Evolutionary conservation across 1,140 invertebrate genomes (phyloP).

Genomic region (Myzus persicae): DNA sequence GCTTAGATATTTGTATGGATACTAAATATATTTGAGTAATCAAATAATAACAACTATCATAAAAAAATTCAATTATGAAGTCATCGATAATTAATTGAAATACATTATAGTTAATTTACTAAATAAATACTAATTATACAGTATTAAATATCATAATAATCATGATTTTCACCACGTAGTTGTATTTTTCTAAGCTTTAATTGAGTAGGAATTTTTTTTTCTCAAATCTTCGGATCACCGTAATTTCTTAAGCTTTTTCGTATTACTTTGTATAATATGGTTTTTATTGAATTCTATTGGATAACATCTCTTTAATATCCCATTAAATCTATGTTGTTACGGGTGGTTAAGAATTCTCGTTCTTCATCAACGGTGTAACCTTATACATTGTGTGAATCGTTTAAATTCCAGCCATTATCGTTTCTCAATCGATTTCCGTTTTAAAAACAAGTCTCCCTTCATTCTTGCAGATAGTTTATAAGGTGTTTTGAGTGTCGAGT

Average conservation of each 20-base stretch:
- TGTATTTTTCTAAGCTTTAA: background rate
- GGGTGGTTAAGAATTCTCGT: background rate
- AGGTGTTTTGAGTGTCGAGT: slow-evolving; percentile 21
- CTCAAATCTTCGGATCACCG: background rate
- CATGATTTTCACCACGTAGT: background rate
- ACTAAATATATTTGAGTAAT: background rate
- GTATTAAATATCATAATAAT: background rate
- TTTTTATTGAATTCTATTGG: background rate
- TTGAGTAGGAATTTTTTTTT: background rate
- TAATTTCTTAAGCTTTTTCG: background rate
- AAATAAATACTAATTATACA: background rate
- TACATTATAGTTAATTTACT: background rate
- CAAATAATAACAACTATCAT: no score
- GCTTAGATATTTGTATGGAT: background rate
- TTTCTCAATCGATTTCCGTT: slow-evolving; percentile 35
- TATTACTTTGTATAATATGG: background rate
- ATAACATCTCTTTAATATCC: background rate
- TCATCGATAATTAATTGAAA: background rate
- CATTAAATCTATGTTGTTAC: slow-evolving; percentile 32
- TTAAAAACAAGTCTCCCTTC: slow-evolving; percentile 32
- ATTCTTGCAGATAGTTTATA: slow-evolving; percentile 38
- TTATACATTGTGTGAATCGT: background rate
- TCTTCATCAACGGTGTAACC: background rate
- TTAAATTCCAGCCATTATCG: slow-evolving; percentile 29
- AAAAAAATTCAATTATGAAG: no score